phyloP scores from a whole-genome alignment of 2,113 vertebrate species.

The Callopanchax toddi region DNA sequence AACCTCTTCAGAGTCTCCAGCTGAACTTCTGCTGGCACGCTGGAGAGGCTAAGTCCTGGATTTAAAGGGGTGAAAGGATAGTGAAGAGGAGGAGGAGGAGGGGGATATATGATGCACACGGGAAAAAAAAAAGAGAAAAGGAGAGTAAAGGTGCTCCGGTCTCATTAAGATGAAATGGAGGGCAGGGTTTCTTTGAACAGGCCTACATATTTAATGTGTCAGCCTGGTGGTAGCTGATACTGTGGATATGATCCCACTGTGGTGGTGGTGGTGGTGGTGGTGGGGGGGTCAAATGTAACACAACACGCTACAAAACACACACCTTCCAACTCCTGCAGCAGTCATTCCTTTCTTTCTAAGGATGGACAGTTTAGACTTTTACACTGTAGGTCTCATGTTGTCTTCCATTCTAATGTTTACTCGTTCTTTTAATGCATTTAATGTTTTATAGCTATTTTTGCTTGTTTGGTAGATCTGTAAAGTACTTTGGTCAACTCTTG shows the following conservation, averaged over 20 bases:
- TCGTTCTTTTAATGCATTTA: too few species aligned
- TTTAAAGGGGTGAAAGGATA: constrained; percentile 43
- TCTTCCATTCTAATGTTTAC: too few species aligned
- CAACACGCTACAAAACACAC: neutral
- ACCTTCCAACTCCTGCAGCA: neutral
- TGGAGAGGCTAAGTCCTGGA: constrained; percentile 17
- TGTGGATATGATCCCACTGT: constrained; percentile 9
- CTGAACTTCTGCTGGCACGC: constrained; percentile 25
- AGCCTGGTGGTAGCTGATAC: constrained; percentile 47
- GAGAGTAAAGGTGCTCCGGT: constrained; percentile 36
- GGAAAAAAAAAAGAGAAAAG: neutral
- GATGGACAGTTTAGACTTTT: neutral
- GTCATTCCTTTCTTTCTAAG: neutral
- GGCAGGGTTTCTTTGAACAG: constrained; percentile 64
- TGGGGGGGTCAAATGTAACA: constrained; percentile 16
- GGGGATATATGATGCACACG: constrained; percentile 13
- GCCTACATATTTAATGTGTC: constrained; percentile 73
- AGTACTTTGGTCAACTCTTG: too few species aligned
- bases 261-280: too few species aligned
- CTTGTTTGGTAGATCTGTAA: too few species aligned
- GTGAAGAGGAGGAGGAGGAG: constrained; percentile 8
- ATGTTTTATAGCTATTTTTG: too few species aligned
- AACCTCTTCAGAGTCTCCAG: constrained; percentile 3
- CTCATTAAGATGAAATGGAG: constrained; percentile 43
- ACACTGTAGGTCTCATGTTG: too few species aligned